Percentiles rank a stretch among this genome's conserved stretches.
phyloP scores from a whole-genome alignment of 2,888 invertebrate species.

The Cerastis rubricosa region DNA sequence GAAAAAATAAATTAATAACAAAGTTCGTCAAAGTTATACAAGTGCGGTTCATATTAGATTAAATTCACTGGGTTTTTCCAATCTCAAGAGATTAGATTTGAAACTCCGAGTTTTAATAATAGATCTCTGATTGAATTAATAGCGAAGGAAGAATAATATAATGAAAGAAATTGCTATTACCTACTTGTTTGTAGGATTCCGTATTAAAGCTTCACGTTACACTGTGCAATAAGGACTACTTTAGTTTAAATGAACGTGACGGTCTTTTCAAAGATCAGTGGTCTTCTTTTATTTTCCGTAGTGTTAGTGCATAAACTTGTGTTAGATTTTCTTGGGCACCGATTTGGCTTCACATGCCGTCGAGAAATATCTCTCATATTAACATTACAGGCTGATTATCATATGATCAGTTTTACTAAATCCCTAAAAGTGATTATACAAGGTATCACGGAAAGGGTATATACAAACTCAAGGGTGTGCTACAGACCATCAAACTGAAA shows the following conservation, averaged over 20 bases:
- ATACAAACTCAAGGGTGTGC: too few relatives aligned
- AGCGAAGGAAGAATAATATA: background rate
- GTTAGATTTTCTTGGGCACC: background rate
- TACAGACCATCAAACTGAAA: too few relatives aligned
- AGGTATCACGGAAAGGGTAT: too few relatives aligned
- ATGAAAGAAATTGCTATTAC: background rate
- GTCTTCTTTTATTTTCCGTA: background rate
- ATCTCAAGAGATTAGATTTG: slow-evolving; percentile 34
- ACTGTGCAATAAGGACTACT: background rate
- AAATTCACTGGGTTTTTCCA: slow-evolving; percentile 11
- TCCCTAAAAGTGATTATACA: too few relatives aligned
- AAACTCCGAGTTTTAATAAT: slow-evolving; percentile 27
- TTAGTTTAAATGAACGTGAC: background rate
- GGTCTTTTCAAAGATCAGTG: background rate
- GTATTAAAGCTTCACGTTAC: background rate
- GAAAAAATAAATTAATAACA: slow-evolving; percentile 6
- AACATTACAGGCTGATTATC: too few relatives aligned
- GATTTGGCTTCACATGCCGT: too few relatives aligned
- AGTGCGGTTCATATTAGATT: slow-evolving; percentile 10
- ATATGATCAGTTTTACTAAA: too few relatives aligned
- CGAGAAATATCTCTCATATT: too few relatives aligned
- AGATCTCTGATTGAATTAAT: slow-evolving; percentile 34
- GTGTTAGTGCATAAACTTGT: background rate
- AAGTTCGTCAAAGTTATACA: background rate
- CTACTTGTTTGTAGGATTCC: background rate